Percentiles rank a stretch among this genome's conserved stretches.
phyloP scores from a whole-genome alignment of 2,888 invertebrate species.

The Athrips mouffetella region DNA sequence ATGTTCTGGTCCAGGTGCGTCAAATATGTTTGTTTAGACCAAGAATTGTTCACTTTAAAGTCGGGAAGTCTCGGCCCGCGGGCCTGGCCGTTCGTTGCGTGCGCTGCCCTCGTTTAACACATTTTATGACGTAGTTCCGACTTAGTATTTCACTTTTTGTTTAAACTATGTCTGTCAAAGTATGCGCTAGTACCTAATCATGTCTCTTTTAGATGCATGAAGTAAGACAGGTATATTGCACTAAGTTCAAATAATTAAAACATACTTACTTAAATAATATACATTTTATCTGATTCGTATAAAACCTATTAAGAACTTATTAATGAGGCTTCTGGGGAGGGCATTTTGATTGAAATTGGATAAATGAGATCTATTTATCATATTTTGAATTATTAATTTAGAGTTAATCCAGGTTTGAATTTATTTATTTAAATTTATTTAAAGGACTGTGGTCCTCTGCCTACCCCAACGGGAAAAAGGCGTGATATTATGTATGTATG shows the following conservation, averaged over 20 bases:
- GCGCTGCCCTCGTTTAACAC: constrained; percentile 57
- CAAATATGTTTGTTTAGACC: constrained; percentile 44
- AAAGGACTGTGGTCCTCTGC: too few species aligned
- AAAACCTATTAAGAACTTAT: too few species aligned
- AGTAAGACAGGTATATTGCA: constrained; percentile 2
- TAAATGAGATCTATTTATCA: too few species aligned
- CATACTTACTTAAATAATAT: too few species aligned
- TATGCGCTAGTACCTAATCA: constrained; percentile 39
- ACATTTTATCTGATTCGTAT: too few species aligned
- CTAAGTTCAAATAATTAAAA: neutral
- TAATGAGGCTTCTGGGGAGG: too few species aligned
- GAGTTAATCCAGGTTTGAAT: too few species aligned
- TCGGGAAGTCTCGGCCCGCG: constrained; percentile 17
- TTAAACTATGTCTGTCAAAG: constrained; percentile 60
- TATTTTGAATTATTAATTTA: too few species aligned
- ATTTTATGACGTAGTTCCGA: constrained; percentile 72
- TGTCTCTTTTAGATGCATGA: constrained; percentile 22
- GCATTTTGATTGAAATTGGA: neutral
- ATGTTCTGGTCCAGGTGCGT: too few species aligned
- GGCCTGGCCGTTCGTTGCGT: constrained; percentile 54
- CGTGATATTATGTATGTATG: too few species aligned
- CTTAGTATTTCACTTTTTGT: constrained; percentile 72
- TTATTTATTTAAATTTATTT: too few species aligned
- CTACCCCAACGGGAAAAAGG: too few species aligned
- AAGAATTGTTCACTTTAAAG: constrained; percentile 45